Evolutionary conservation across 2,797 vertebrate genomes (phyloP), one percentile per base, ranked within the genome.

Genomic region (Tangara arthus): DNA sequence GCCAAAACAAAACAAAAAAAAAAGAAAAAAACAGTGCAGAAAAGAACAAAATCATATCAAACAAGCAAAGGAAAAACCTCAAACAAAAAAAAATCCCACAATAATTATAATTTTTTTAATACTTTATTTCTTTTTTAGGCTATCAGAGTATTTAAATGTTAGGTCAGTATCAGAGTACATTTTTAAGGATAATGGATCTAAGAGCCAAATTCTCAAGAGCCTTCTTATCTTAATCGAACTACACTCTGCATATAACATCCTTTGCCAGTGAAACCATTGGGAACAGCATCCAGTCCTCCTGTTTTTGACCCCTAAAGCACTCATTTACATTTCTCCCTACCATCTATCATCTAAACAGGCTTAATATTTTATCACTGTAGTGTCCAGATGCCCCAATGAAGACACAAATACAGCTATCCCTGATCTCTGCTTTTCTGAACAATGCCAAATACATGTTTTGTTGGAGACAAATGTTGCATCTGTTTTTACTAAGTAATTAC

Each of bases 51-150:
- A 42, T 7, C 5, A 9, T 27, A 59, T 21, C 15, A 35, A 78
- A 30, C 7, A n/a, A 63, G 11, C 2, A 27, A 28, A 37, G 26
- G 0, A 26, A 73, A 66, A 60, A 20, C 4, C 6, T 5, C 10
- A 50, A 59, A 12, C 4, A 72, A 61, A 9, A 2, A 2, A 5
- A 34, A 47, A 61, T 11, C 4, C 4, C 4, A 13, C 26, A 3
- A 15, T 9, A 73, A 8, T 39, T 53, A 44, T 8, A 3, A 44
- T 61, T 90, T 73, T 63, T 37, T 13, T 13, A 55, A n/a, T 55
- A 50, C 2, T 44, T 81, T 17, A 6, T 32, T 13, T 68, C 35
- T 50, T 41, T 59, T 15, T 81, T 64, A 84, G 24, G 6, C 7
- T 61, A 26, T 30, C 14, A 52, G 23, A 27, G 7, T 35, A 52